Base-by-base conservation (phyloP, 30 jellyfish, hydroid and myxozoan genomes). In the Rhopilema esculentum region DNA sequence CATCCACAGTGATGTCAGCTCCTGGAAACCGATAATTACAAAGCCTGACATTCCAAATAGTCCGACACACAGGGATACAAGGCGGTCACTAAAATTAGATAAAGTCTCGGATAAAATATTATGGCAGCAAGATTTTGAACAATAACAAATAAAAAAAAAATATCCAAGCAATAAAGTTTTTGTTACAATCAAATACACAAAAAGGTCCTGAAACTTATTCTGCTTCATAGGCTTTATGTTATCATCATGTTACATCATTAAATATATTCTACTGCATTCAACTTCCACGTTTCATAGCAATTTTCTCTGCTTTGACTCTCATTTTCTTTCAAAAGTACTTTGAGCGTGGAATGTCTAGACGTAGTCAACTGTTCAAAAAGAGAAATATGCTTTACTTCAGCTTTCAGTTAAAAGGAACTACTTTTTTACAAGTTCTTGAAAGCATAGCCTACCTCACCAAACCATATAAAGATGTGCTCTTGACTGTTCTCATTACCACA, bases 41-140 rank as follows among this genome's bases (percentile, higher is more conserved):
- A 93, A 93, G 7, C 98, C 98, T 25, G 98, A 93, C 69, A 87
- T 49, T 0, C 98, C 97, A 77, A 93, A 93, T 88, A 93, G 62
- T 0, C 93, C 88, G 23, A 80, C 89, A 21, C 85, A 67, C 82
- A 88, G 65, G 26, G 90, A 16, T 30, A 93, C 92, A 0, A 53
- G 29, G 31, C 72, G 72, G 64, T 93, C 96, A 23, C 98, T 87
- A 71, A 77, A 77, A 26, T 7, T 20, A 49, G 29, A 2, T 0
- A 7, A 7, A 18, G 52, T 49, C 25, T 12, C 19, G 20, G 29
- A 30, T 22, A 32, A 18, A 0, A n/a, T n/a, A n/a, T n/a, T n/a
- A n/a, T n/a, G n/a, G n/a, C n/a, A n/a, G n/a, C n/a, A n/a, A n/a
- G n/a, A n/a, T n/a, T n/a, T n/a, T n/a, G n/a, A n/a, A n/a, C n/a